These are phyloP conservation scores for Nasua narica DNA, from an alignment of 2,797 vertebrate genomes.

Conservation along the genomic window DNA sequence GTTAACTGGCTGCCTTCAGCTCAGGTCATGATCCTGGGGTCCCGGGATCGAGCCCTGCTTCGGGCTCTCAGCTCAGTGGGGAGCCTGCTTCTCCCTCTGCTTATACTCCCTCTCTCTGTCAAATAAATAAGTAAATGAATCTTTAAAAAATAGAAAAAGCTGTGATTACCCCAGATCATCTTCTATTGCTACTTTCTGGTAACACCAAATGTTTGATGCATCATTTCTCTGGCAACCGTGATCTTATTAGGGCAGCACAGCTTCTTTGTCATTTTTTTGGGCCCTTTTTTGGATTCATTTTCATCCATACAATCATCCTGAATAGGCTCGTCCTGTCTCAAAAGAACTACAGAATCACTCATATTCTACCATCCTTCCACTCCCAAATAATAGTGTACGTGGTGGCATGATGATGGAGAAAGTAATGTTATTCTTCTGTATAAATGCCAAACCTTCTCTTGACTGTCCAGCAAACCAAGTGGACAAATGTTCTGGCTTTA, in stretches of 20 bases:
- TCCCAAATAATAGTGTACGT: background rate
- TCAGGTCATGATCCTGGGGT: too few species aligned
- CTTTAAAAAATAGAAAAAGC: too few species aligned
- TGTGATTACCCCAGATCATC: background rate
- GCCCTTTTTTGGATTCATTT: background rate
- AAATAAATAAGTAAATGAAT: too few species aligned
- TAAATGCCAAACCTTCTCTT: background rate
- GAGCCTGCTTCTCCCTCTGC: too few species aligned
- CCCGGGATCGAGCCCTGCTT: too few species aligned
- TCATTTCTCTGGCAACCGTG: background rate
- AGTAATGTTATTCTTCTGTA: background rate
- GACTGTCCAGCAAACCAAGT: background rate
- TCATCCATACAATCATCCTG: background rate
- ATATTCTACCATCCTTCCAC: background rate
- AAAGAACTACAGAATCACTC: background rate
- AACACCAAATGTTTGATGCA: background rate
- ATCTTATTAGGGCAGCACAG: background rate
- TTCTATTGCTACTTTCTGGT: background rate
- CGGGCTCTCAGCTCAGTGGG: too few species aligned
- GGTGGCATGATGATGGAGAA: background rate
- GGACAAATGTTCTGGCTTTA: background rate
- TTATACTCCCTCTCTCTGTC: too few species aligned
- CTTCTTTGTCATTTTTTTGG: background rate
- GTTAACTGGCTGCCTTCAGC: too few species aligned
- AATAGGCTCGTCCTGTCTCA: background rate